Evolutionary conservation across 2,797 vertebrate genomes (phyloP), one percentile per base, ranked within the genome.

Genomic region (Micropoecilia bifurca): DNA sequence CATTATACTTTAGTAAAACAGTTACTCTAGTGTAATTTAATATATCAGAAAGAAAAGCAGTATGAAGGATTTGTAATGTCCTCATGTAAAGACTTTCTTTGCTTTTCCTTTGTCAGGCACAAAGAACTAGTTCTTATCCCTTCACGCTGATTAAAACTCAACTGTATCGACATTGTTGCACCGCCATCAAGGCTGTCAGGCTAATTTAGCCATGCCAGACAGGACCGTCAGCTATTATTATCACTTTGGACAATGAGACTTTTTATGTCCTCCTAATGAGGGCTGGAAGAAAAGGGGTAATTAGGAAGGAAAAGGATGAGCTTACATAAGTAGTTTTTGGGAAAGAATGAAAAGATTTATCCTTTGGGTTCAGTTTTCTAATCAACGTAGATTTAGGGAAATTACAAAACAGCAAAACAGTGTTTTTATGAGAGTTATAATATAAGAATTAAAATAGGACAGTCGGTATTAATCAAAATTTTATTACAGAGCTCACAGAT

Each of bases 141-240:
- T 46, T 80, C 80, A 63, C 55, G 77, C 53, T 86, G 78, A 91
- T 89, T 88, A 84, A 85, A 85, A 73, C 73, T 73, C 79, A 72
- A 83, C 82, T 77, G 57, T 71, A 76, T 89, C 76, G 86, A 55
- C 79, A 81, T 36, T 30, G 71, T 22, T 6, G 50, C 48, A 63
- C 46, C 71, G 41, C 66, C 41, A 39, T 85, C 71, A 39, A 78
- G 57, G 53, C 53, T 80, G 80, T 73, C 68, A 36, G 78, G 77
- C 68, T 74, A 66, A 87, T 86, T 79, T 81, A 73, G 61, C 30
- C 9, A 74, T 2, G 69, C 66, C 45, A 83, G n/a, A 81, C 36
- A 61, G 12, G 39, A 39, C 59, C 45, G 6, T 4, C 2, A 33
- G 66, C 78, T 82, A 36, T 45, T 73, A 68, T 63, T 80, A 71